Conservation (phyloP, 2,888 invertebrate genomes). For the Clistopyga incitator region DNA sequence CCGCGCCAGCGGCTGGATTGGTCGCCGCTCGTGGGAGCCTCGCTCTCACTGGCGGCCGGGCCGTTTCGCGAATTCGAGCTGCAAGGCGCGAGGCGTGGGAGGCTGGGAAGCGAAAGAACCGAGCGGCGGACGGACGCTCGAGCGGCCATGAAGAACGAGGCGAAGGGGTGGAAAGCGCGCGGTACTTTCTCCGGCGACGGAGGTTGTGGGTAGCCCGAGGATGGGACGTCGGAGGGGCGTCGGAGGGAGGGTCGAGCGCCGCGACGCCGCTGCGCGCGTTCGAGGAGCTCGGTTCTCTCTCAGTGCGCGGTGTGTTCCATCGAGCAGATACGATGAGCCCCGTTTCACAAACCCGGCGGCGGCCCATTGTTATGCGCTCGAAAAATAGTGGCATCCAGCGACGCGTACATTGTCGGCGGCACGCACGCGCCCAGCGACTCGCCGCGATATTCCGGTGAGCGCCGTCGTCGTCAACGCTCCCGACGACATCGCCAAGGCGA, state of each 20-base stretch:
- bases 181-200: constrained; percentile 20
- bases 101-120: constrained; percentile 48
- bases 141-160: constrained; percentile 26
- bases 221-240: constrained; percentile 44
- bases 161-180: constrained; percentile 53
- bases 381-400: constrained; percentile 71
- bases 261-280: constrained; percentile 45
- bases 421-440: constrained; percentile 75
- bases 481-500: constrained; percentile 13
- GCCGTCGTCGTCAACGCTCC: constrained; percentile 13
- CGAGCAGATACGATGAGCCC: constrained; percentile 74
- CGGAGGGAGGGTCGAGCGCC: constrained; percentile 59
- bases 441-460: constrained; percentile 43
- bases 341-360: constrained; percentile 76
- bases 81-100: constrained; percentile 64
- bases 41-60: constrained; percentile 55
- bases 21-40: constrained; percentile 46
- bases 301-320: constrained; percentile 69
- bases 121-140: constrained; percentile 31
- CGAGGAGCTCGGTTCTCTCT: constrained; percentile 60
- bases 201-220: background rate
- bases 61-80: constrained; percentile 59
- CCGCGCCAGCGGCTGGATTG: constrained; percentile 55
- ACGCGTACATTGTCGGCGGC: constrained; percentile 77
- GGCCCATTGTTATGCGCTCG: constrained; percentile 79